These are phyloP conservation scores for Coleophora deauratella DNA, from an alignment of 2,888 invertebrate species.

Conservation along the genomic window DNA sequence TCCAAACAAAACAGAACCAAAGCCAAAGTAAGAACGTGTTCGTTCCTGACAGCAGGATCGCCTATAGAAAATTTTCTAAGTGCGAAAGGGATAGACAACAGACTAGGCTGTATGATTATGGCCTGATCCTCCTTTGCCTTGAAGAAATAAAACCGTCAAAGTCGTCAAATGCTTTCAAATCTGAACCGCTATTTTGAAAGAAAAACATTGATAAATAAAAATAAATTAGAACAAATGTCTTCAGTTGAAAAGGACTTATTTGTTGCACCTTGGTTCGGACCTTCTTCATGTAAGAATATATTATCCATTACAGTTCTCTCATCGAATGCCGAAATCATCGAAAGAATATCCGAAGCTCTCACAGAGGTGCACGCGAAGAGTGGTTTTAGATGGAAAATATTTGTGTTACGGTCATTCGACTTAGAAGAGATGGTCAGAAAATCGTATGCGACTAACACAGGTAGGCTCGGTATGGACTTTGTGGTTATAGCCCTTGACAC, in stretches of 20 bases:
- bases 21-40: too few relatives aligned
- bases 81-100: too few relatives aligned
- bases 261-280: slow-evolving; percentile 57
- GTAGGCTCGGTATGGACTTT: slow-evolving; percentile 54
- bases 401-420: slow-evolving; percentile 41
- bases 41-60: too few relatives aligned
- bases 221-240: slow-evolving; percentile 31
- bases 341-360: slow-evolving; percentile 48
- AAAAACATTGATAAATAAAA: not conserved
- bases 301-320: slow-evolving; percentile 54
- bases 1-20: too few relatives aligned
- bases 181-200: too few relatives aligned
- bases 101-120: too few relatives aligned
- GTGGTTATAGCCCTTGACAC: slow-evolving; percentile 56
- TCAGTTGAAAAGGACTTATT: slow-evolving; percentile 35
- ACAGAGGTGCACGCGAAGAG: slow-evolving; percentile 45
- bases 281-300: slow-evolving; percentile 45
- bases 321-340: slow-evolving; percentile 45
- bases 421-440: slow-evolving; percentile 47
- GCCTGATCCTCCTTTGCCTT: too few relatives aligned
- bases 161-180: too few relatives aligned
- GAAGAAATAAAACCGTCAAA: too few relatives aligned
- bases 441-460: slow-evolving; percentile 33
- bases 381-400: slow-evolving; percentile 49
- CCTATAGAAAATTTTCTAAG: too few relatives aligned